Conservation (phyloP, 1,140 invertebrate species). For the Drosophila quadrilineata region DNA sequence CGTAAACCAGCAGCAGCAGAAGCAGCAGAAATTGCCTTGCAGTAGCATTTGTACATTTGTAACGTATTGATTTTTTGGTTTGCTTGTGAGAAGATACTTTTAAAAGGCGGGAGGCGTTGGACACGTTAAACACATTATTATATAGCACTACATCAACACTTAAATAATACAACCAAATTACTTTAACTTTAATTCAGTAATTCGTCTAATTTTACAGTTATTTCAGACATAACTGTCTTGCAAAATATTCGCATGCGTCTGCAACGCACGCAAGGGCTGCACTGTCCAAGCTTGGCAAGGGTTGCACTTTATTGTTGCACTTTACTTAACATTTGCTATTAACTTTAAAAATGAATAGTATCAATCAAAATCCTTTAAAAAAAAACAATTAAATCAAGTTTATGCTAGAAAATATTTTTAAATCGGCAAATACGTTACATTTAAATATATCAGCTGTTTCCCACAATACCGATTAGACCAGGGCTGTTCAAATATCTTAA, state of each 20-base stretch:
- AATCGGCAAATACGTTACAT: too few species aligned
- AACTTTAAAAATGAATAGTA: neutral
- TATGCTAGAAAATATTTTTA: too few species aligned
- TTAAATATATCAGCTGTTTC: too few species aligned
- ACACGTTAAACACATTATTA: neutral
- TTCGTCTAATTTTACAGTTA: constrained; percentile 11
- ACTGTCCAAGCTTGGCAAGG: constrained; percentile 13
- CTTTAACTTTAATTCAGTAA: constrained; percentile 36
- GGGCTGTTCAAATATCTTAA: too few species aligned
- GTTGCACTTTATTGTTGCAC: neutral
- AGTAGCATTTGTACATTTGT: constrained; percentile 16
- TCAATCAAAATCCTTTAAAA: neutral
- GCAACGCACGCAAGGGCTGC: constrained; percentile 47
- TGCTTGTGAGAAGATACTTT: constrained; percentile 2
- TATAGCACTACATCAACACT: neutral
- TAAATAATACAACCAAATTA: neutral
- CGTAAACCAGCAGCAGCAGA: too few species aligned
- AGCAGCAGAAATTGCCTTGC: too few species aligned
- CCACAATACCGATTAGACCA: too few species aligned
- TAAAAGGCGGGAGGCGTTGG: neutral
- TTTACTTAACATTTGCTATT: constrained; percentile 9
- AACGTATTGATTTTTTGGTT: constrained; percentile 56
- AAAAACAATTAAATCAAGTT: too few species aligned
- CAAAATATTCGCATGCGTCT: constrained; percentile 19
- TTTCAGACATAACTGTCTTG: neutral